These are phyloP conservation scores for Meles meles DNA, from an alignment of 2,113 vertebrate genomes.

Conservation along the genomic window DNA sequence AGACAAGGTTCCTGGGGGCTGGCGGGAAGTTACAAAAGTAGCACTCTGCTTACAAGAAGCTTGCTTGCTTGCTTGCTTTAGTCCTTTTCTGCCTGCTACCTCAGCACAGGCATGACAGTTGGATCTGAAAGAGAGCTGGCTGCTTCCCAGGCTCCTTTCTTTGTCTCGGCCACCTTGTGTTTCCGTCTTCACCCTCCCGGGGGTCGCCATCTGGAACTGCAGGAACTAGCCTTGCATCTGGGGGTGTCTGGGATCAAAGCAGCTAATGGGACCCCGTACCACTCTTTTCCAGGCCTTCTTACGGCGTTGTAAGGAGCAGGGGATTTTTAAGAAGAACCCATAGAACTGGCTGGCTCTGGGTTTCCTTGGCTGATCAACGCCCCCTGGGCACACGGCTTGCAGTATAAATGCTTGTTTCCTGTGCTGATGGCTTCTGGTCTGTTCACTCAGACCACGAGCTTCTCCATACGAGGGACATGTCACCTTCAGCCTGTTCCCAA, in stretches of 20 bases:
- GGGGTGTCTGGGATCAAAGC: background rate
- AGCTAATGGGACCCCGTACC: accelerated
- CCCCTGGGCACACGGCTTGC: background rate
- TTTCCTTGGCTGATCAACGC: background rate
- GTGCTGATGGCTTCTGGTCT: background rate
- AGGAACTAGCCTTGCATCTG: background rate
- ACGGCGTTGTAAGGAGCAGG: background rate
- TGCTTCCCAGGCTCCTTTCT: background rate
- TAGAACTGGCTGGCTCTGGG: background rate
- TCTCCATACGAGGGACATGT: background rate
- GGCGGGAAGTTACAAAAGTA: background rate
- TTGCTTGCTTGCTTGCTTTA: background rate
- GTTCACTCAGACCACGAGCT: background rate
- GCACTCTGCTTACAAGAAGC: background rate
- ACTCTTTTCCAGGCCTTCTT: background rate
- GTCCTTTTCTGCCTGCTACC: background rate
- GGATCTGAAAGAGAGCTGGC: background rate
- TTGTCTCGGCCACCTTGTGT: background rate
- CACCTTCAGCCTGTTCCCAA: background rate
- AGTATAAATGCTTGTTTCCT: background rate
- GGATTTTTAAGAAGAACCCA: background rate
- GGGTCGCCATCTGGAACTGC: background rate
- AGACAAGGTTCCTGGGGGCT: background rate
- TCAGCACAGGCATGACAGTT: background rate
- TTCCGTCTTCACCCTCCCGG: background rate